These are phyloP conservation scores for Congeria kusceri DNA, from an alignment of 2,888 invertebrate species.

Conservation along the genomic window DNA sequence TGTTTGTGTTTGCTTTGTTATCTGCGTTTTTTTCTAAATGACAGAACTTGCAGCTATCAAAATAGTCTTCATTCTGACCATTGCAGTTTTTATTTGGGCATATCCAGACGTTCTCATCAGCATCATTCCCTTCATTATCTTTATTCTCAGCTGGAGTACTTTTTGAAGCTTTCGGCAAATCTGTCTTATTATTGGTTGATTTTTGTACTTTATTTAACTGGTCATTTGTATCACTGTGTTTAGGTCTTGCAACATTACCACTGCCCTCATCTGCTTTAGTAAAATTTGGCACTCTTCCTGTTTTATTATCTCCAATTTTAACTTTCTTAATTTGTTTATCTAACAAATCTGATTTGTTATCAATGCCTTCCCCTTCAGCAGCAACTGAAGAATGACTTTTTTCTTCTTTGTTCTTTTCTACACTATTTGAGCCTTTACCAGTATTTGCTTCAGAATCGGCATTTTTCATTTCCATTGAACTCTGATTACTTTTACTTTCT, in stretches of 20 bases:
- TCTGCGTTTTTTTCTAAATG: slow-evolving; percentile 42
- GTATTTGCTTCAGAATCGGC: not conserved
- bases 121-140: slow-evolving; percentile 14
- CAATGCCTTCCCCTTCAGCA: not conserved
- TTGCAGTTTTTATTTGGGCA: slow-evolving; percentile 91
- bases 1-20: not conserved
- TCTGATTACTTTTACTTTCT: slow-evolving; percentile 21
- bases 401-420: slow-evolving; percentile 4
- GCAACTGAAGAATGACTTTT: not conserved
- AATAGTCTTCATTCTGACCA: slow-evolving; percentile 39
- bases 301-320: slow-evolving; percentile 9
- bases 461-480: not conserved
- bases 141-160: slow-evolving; percentile 32
- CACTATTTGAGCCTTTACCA: not conserved
- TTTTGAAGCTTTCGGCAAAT: slow-evolving; percentile 40
- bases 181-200: slow-evolving; percentile 17
- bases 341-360: slow-evolving; percentile 26
- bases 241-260: not conserved
- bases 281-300: too few relatives aligned
- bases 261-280: not conserved
- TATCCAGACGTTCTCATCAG: slow-evolving; percentile 89
- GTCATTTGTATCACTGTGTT: not conserved
- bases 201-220: slow-evolving; percentile 24
- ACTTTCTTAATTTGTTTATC: slow-evolving; percentile 23
- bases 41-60: slow-evolving; percentile 56